Base-by-base conservation (phyloP, 2,113 vertebrate species). In the Gambusia affinis region DNA sequence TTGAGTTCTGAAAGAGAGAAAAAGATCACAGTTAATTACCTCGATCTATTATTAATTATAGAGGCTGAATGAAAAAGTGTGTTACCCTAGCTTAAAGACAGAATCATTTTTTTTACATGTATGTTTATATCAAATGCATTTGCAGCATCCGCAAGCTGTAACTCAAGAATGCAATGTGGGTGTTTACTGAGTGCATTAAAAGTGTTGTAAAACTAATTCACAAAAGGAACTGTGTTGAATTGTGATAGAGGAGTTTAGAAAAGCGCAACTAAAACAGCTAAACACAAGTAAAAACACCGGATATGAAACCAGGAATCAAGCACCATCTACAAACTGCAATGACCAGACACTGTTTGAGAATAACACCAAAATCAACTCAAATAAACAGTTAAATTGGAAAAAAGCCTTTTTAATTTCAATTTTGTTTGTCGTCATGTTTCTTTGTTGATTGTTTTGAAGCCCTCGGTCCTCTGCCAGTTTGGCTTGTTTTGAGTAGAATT, bases 1-100 rank as follows among this genome's bases (percentile, higher is more conserved):
- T 99, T 0, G 97, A 97, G 87, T 96, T 99, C 98, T 99, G 94
- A 3, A 88, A 83, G 79, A 85, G 47, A 93, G 64, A 72, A 69
- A 64, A 71, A 68, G n/a, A 19, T 82, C 65, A 73, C 12, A 79
- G 72, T 91, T 76, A 86, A 83, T 68, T 68, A 54, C 30, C 74
- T 71, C 72, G 2, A n/a, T 60, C 65, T 54, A 35, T 65, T 62
- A 82, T 67, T 69, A n/a, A 79, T 68, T 72, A 72, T 15, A n/a
- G 61, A 30, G 27, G 24, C 61, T 37, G 66, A n/a, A 57, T 22
- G 28, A 30, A 66, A 66, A 42, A 66, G 75, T 27, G 3, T 33
- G 65, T 31, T 17, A 47, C 44, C 14, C 17, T 1, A 47, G 1
- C 60, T 30, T 12, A 3, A 17, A 27, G 31, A 8, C 10, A 12